These are phyloP conservation scores for Hippolais icterina DNA, from an alignment of 2,113 vertebrate genomes.

Conservation along the genomic window DNA sequence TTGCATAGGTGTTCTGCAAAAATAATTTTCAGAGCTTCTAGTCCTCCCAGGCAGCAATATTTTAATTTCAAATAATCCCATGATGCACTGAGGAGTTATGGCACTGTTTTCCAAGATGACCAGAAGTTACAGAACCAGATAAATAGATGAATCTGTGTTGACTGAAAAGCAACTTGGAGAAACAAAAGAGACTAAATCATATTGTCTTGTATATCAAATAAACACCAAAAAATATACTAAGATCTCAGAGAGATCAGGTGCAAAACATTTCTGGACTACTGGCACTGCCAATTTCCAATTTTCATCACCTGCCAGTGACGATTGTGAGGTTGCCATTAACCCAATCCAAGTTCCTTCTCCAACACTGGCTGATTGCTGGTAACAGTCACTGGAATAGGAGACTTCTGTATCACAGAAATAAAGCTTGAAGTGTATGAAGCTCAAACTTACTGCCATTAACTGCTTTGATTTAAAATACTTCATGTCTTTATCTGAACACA, in stretches of 20 bases:
- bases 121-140: background rate
- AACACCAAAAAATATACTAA: background rate
- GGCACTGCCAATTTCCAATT: background rate
- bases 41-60: background rate
- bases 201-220: background rate
- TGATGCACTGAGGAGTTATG: background rate
- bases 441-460: background rate
- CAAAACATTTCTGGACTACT: background rate
- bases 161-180: background rate
- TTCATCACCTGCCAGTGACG: background rate
- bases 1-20: background rate
- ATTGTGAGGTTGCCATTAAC: background rate
- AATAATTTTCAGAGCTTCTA: background rate
- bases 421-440: background rate
- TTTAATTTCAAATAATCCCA: background rate
- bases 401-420: background rate
- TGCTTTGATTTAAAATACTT: background rate
- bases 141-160: background rate
- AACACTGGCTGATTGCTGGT: background rate
- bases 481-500: background rate
- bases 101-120: background rate
- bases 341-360: background rate
- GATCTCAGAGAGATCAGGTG: background rate
- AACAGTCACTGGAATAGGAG: background rate
- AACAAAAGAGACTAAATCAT: background rate